These are phyloP conservation scores for Tribolium freemani DNA, from an alignment of 2,888 invertebrate species.

Conservation along the genomic window DNA sequence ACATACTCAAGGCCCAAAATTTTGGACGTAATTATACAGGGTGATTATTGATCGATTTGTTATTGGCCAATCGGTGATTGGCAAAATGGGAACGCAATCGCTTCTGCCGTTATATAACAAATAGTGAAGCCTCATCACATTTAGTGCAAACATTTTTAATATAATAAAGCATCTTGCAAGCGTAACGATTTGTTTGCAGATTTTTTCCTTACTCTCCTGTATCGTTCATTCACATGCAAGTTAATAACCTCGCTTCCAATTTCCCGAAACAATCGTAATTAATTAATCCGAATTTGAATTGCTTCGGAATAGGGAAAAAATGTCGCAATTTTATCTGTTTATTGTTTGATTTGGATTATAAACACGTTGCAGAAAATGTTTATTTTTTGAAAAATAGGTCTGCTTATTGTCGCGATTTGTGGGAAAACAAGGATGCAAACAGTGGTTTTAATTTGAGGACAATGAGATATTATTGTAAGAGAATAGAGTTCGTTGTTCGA, in stretches of 20 bases:
- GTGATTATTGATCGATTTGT: neutral
- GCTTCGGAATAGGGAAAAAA: slow-evolving; percentile 39
- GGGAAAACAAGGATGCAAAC: slow-evolving; percentile 4
- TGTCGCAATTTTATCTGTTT: slow-evolving; percentile 50
- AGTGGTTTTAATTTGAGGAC: neutral
- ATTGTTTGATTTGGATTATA: slow-evolving; percentile 49
- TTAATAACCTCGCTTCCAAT: slow-evolving; percentile 1
- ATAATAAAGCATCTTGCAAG: slow-evolving; percentile 3
- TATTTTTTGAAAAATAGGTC: slow-evolving; percentile 45
- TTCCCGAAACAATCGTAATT: slow-evolving; percentile 24
- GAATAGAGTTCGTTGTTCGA: slow-evolving; percentile 1
- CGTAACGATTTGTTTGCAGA: slow-evolving; percentile 27
- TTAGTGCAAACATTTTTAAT: neutral
- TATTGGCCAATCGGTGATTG: neutral
- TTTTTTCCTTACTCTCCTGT: slow-evolving; percentile 23
- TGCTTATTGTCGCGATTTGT: slow-evolving; percentile 35
- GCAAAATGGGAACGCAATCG: neutral
- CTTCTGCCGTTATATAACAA: neutral
- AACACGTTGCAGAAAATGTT: slow-evolving; percentile 50
- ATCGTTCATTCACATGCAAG: slow-evolving; percentile 23
- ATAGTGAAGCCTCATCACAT: neutral
- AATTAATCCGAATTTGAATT: neutral
- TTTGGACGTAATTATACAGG: neutral
- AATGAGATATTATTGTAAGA: neutral
- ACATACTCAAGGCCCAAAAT: no score